A percentile compares a stretch with the other conserved stretches of the same genome.
phyloP scores from a whole-genome alignment of 2,888 invertebrate genomes.

The Drosophila niveifrons region DNA sequence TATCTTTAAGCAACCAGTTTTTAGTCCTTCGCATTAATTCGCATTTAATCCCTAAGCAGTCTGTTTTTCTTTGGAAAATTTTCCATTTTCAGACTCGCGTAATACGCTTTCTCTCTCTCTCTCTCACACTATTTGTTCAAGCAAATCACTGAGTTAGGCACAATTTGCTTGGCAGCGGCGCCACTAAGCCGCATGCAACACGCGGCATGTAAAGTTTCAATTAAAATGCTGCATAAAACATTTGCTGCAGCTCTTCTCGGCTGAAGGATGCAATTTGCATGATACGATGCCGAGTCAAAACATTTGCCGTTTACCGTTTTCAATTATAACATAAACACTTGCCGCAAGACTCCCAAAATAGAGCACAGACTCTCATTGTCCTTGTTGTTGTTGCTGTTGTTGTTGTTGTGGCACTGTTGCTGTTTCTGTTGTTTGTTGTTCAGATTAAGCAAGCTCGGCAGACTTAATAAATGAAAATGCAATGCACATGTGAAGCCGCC shows the following conservation, averaged over 20 bases:
- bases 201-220: slow-evolving; percentile 31
- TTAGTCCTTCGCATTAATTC: not conserved
- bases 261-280: slow-evolving; percentile 52
- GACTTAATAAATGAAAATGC: slow-evolving; percentile 74
- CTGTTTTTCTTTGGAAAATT: not conserved
- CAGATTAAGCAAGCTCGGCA: slow-evolving; percentile 63
- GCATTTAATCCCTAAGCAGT: not conserved
- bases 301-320: slow-evolving; percentile 54
- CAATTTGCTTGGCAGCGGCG: not conserved
- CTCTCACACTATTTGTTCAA: not conserved
- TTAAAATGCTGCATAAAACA: slow-evolving; percentile 48
- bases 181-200: slow-evolving; percentile 6
- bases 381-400: slow-evolving; percentile 33
- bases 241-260: slow-evolving; percentile 1
- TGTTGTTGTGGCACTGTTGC: slow-evolving; percentile 17
- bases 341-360: slow-evolving; percentile 34
- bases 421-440: slow-evolving; percentile 50
- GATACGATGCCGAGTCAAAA: slow-evolving; percentile 44
- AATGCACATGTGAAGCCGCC: slow-evolving; percentile 53
- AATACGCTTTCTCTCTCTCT: not conserved
- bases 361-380: slow-evolving; percentile 17
- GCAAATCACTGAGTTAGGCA: not conserved
- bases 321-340: slow-evolving; percentile 69
- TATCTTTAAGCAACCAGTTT: not conserved
- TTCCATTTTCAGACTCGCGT: not conserved